A percentile compares a stretch with the other conserved stretches of the same genome.
Evolutionary conservation across 2,888 invertebrate species (phyloP).

Genomic region (Odontothrips loti): DNA sequence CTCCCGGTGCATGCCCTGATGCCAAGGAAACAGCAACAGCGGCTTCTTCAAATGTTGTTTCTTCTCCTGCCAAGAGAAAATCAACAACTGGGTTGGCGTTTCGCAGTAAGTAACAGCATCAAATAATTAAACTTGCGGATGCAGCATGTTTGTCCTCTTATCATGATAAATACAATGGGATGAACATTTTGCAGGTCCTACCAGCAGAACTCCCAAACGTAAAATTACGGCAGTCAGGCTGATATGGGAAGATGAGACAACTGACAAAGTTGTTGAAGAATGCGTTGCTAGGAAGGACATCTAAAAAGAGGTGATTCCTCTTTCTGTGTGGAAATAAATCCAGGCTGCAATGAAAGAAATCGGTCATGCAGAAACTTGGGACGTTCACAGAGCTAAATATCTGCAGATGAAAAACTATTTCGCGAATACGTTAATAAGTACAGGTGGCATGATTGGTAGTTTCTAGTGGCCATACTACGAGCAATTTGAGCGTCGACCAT

Average conservation of each 20-base stretch:
- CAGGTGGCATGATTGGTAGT: not conserved
- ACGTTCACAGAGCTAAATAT: not conserved
- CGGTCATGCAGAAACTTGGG: not conserved
- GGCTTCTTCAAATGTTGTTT: slow-evolving; percentile 30
- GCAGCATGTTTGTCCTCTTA: too few relatives aligned
- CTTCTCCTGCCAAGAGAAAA: slow-evolving; percentile 5
- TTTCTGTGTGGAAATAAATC: not conserved
- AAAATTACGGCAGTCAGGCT: not conserved
- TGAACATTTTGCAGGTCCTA: not conserved
- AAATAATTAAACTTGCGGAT: too few relatives aligned
- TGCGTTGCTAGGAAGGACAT: not conserved
- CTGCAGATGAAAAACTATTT: not conserved
- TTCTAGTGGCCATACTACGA: not conserved
- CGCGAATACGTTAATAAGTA: not conserved
- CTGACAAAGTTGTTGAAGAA: not conserved
- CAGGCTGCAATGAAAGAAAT: not conserved
- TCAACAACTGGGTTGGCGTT: too few relatives aligned
- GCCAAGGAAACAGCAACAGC: too few relatives aligned
- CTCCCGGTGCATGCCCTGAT: not conserved
- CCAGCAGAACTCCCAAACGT: not conserved
- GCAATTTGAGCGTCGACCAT: too few relatives aligned
- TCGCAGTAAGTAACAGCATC: too few relatives aligned
- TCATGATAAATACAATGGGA: too few relatives aligned
- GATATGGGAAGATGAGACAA: not conserved
- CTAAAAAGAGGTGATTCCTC: not conserved